Conservation (phyloP, 2,113 vertebrate genomes). For the Hiodon alosoides region DNA sequence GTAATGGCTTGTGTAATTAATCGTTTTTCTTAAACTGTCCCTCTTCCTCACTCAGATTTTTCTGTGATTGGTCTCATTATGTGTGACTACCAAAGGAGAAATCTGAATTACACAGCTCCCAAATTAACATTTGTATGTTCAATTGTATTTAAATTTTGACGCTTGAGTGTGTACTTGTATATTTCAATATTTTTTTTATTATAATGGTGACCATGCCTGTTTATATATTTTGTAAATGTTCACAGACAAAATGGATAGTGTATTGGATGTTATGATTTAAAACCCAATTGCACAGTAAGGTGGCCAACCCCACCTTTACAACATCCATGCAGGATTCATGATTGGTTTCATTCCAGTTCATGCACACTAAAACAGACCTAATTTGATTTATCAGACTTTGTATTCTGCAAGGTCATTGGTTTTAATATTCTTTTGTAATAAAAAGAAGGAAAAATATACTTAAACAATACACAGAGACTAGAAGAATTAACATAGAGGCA, state of each 20-base stretch:
- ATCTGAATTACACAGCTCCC: not conserved
- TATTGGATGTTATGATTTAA: not conserved
- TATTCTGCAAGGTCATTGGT: not conserved
- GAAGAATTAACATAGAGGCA: too few species aligned
- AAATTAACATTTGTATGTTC: too few species aligned
- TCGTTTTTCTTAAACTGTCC: not conserved
- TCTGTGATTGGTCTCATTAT: not conserved
- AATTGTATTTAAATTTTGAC: too few species aligned
- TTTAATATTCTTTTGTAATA: not conserved
- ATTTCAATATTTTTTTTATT: not conserved
- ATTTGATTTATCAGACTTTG: too few species aligned
- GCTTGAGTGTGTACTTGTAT: too few species aligned
- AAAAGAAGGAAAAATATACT: not conserved
- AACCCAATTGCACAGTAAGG: not conserved
- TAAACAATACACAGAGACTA: not conserved
- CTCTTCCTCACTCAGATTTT: not conserved
- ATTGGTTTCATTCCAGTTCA: not conserved
- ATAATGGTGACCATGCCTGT: not conserved
- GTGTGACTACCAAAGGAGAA: not conserved
- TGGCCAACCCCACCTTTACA: not conserved
- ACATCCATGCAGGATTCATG: not conserved
- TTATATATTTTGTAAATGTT: not conserved
- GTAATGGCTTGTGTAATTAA: too few species aligned
- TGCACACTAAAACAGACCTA: not conserved
- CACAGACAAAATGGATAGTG: not conserved